Percentiles rank a stretch among this genome's conserved stretches.
Evolutionary conservation across 2,888 invertebrate species (phyloP).

Genomic region (Aplocera efformata): DNA sequence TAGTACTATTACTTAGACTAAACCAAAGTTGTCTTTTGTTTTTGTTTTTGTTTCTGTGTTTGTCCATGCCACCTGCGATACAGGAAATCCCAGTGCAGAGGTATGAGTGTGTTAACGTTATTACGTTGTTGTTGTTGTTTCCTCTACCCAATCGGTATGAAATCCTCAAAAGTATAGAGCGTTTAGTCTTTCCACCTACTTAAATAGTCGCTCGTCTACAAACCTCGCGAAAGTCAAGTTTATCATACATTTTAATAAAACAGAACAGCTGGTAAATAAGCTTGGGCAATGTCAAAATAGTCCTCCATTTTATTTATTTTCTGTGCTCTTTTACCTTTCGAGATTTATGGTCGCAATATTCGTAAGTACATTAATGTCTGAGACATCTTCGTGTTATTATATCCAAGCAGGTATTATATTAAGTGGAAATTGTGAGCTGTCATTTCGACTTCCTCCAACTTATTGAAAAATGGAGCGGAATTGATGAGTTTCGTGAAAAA

Average conservation of each 20-base stretch:
- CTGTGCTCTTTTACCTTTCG: conserved; percentile 42
- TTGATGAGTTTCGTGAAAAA: too few species aligned
- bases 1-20: too few species aligned
- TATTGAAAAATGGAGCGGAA: conserved; percentile 17
- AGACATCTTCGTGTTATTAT: conserved; percentile 38
- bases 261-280: conserved; percentile 55
- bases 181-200: too few species aligned
- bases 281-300: conserved; percentile 56
- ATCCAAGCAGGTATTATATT: conserved; percentile 27
- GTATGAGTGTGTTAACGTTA: too few species aligned
- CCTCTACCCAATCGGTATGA: too few species aligned
- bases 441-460: conserved; percentile 17
- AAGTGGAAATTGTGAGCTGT: conserved; percentile 26
- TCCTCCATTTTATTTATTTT: conserved; percentile 55
- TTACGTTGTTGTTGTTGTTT: too few species aligned
- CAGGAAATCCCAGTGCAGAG: too few species aligned
- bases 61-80: too few species aligned
- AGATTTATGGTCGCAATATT: conserved; percentile 66
- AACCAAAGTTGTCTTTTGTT: too few species aligned
- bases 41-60: too few species aligned
- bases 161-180: too few species aligned
- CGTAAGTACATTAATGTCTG: conserved; percentile 43
- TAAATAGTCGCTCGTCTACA: not conserved
- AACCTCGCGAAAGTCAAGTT: conserved; percentile 28
- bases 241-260: conserved; percentile 70